These are phyloP conservation scores for Hyles lineata DNA, from an alignment of 2,888 invertebrate species.

Conservation along the genomic window DNA sequence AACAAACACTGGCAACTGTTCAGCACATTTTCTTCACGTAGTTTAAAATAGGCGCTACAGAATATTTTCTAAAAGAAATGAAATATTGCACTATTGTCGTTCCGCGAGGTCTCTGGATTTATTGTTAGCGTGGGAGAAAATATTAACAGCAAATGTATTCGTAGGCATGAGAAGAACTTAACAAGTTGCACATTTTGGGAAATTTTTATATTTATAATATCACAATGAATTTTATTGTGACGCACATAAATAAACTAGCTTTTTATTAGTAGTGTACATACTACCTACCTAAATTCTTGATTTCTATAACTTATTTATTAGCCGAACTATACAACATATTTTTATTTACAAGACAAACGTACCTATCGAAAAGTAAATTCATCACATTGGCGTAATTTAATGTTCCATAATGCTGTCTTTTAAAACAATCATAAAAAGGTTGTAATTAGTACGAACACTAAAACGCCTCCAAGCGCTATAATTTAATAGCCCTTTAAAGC, in stretches of 20 bases:
- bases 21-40: constrained; percentile 2
- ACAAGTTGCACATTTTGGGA: neutral
- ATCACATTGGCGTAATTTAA: no score
- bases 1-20: constrained; percentile 39
- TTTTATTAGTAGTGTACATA: no score
- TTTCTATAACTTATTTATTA: no score
- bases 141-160: constrained; percentile 40
- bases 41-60: constrained; percentile 31
- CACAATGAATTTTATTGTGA: neutral
- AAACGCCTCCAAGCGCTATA: neutral
- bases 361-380: no score
- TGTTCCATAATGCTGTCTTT: no score
- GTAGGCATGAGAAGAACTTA: constrained; percentile 2
- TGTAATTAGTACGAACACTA: neutral
- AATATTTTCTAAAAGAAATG: constrained; percentile 47
- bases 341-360: no score
- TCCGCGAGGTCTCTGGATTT: constrained; percentile 49
- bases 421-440: neutral
- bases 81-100: constrained; percentile 54
- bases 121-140: constrained; percentile 55
- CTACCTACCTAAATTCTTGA: no score
- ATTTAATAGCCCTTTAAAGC: neutral
- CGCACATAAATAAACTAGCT: no score
- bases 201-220: neutral
- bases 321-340: no score